These are phyloP conservation scores for Accipiter virgatus DNA, from an alignment of 2,113 vertebrate genomes.

Conservation along the genomic window DNA sequence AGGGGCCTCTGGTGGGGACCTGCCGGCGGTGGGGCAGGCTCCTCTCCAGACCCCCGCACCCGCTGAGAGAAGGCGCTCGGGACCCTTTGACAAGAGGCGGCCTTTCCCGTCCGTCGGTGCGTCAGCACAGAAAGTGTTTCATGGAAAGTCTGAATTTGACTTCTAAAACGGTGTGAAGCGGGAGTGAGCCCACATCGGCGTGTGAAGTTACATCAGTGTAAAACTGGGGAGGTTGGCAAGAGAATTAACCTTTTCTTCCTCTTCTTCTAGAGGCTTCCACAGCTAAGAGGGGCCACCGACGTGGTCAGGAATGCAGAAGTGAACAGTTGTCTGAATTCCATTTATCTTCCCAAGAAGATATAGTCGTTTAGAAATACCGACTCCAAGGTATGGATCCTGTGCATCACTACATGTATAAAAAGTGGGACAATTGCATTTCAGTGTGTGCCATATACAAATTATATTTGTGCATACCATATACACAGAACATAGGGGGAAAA, in stretches of 20 bases:
- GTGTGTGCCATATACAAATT: not conserved
- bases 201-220: not conserved
- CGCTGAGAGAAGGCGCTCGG: not conserved
- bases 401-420: not conserved
- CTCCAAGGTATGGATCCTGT: not conserved
- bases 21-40: not conserved
- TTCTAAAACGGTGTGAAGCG: fast-evolving
- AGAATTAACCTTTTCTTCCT: not conserved
- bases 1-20: not conserved
- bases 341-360: not conserved
- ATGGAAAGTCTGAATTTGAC: not conserved
- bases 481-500: not conserved
- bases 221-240: not conserved
- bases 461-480: not conserved
- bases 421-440: not conserved
- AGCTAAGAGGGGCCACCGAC: not conserved
- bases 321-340: not conserved
- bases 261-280: not conserved
- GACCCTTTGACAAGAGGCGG: not conserved
- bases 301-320: not conserved
- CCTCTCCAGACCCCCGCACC: not conserved
- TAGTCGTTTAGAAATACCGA: not conserved
- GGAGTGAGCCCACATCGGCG: not conserved
- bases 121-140: fast-evolving
- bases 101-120: not conserved